phyloP scores from a whole-genome alignment of 2,888 invertebrate species.

The Crocallis elinguaria region DNA sequence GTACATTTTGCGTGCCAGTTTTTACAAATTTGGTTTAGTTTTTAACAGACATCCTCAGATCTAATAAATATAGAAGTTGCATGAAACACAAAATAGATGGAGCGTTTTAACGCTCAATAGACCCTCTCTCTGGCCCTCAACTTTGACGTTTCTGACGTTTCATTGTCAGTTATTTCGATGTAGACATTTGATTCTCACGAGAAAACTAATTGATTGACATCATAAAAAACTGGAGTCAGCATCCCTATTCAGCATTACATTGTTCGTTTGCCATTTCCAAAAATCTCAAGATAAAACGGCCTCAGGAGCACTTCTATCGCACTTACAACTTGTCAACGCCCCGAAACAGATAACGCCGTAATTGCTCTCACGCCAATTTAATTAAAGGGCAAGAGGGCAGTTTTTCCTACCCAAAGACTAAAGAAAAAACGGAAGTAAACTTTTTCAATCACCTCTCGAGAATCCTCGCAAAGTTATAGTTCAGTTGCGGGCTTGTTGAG shows the following conservation, averaged over 20 bases:
- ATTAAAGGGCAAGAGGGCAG: constrained; percentile 29
- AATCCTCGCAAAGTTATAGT: constrained; percentile 24
- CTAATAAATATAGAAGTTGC: no score
- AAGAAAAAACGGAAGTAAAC: constrained; percentile 24
- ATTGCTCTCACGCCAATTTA: constrained; percentile 34
- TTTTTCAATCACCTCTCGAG: constrained; percentile 36
- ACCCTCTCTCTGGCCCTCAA: no score
- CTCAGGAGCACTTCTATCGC: constrained; percentile 8
- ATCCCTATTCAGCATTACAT: not conserved
- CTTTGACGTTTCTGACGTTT: no score
- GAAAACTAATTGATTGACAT: no score
- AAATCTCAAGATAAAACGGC: constrained; percentile 4
- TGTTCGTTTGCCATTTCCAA: not conserved
- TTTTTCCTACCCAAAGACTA: constrained; percentile 10
- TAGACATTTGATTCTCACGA: no score
- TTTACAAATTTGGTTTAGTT: no score
- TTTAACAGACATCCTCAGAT: no score
- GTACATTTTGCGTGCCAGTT: no score
- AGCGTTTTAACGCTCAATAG: no score
- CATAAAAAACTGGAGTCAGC: not conserved
- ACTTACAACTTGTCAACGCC: constrained; percentile 23
- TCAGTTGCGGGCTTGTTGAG: constrained; percentile 24
- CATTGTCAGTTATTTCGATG: no score
- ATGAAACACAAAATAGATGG: no score
- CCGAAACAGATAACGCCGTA: constrained; percentile 31